Evolutionary conservation across 1,140 invertebrate species (phyloP).

Genomic region (Triops cancriformis): DNA sequence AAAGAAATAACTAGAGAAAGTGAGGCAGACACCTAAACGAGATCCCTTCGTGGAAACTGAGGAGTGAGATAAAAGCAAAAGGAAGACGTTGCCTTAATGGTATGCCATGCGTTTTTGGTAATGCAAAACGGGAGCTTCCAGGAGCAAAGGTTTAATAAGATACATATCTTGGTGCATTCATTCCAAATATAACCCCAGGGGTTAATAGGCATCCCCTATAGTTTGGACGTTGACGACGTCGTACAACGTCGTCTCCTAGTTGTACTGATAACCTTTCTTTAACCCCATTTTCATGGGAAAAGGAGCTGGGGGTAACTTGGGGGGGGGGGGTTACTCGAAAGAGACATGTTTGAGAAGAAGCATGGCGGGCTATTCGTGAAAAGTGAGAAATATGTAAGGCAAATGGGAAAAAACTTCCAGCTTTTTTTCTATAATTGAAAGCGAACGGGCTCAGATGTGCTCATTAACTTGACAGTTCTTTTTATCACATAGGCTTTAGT

Average conservation of each 20-base stretch:
- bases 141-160: conserved; percentile 11
- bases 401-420: not conserved
- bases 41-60: not conserved
- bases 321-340: too few relatives aligned
- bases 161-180: conserved; percentile 13
- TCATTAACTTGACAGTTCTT: not conserved
- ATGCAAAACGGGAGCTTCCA: not conserved
- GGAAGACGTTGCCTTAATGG: not conserved
- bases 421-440: conserved; percentile 10
- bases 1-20: too few relatives aligned
- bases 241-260: not conserved
- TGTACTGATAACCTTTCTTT: not conserved
- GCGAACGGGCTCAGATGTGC: not conserved
- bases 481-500: conserved; percentile 1
- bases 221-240: not conserved
- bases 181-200: conserved; percentile 2
- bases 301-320: not conserved
- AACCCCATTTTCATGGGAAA: not conserved
- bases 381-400: not conserved
- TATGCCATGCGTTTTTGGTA: conserved; percentile 2
- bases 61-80: not conserved
- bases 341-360: too few relatives aligned
- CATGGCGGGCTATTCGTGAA: not conserved
- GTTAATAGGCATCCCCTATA: not conserved
- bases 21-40: too few relatives aligned